Conservation (phyloP, 2,888 invertebrate genomes). For the Diaperis boleti region DNA sequence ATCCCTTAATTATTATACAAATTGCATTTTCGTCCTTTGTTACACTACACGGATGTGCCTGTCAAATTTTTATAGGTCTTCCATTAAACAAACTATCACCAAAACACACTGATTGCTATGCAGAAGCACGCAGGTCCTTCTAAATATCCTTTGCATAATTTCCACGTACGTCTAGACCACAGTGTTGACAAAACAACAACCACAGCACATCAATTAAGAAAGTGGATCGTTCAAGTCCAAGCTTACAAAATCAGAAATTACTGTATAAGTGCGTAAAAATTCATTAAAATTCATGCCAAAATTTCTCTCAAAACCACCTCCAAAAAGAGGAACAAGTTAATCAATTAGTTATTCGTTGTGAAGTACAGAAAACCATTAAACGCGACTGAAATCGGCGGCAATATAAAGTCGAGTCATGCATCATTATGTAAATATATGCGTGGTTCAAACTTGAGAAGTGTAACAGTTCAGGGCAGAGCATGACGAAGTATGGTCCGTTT, state of each 20-base stretch:
- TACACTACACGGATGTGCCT: too few relatives aligned
- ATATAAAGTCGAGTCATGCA: slow-evolving; percentile 47
- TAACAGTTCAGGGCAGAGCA: slow-evolving; percentile 37
- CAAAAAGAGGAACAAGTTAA: slow-evolving; percentile 47
- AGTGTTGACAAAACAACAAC: background rate
- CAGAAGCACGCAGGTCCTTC: too few relatives aligned
- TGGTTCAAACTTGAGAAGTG: slow-evolving; percentile 44
- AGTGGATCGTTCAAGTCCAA: background rate
- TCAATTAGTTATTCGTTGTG: slow-evolving; percentile 46
- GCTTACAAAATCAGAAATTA: slow-evolving; percentile 22
- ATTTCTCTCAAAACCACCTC: slow-evolving; percentile 28
- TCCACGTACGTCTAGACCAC: background rate
- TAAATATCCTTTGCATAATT: background rate
- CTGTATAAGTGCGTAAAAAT: slow-evolving; percentile 11
- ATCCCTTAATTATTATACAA: too few relatives aligned
- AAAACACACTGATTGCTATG: background rate
- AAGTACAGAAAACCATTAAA: slow-evolving; percentile 41
- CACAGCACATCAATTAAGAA: slow-evolving; percentile 13
- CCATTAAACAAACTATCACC: too few relatives aligned
- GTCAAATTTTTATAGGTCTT: too few relatives aligned
- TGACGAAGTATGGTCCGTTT: slow-evolving; percentile 34
- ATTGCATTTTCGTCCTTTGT: too few relatives aligned
- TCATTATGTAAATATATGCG: slow-evolving; percentile 54
- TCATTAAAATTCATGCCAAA: slow-evolving; percentile 46
- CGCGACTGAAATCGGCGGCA: slow-evolving; percentile 43